Conservation (phyloP, 2,888 invertebrate species). For the Acronicta psi region DNA sequence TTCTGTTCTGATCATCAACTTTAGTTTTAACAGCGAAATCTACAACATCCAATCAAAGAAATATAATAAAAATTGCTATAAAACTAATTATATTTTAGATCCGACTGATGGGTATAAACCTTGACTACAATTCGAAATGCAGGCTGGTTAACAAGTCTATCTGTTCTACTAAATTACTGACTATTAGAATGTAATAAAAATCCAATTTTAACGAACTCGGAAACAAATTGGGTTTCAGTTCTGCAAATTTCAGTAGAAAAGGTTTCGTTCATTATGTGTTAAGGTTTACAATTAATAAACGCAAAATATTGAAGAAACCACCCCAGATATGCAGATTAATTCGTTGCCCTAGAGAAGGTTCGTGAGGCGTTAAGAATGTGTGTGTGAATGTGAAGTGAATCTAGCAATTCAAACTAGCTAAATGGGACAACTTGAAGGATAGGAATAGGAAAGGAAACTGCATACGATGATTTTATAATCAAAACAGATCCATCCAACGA, state of each 20-base stretch:
- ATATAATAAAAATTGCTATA: slow-evolving; percentile 60
- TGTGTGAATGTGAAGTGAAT: too few species aligned
- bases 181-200: slow-evolving; percentile 1
- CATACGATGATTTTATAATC: not conserved
- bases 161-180: slow-evolving; percentile 18
- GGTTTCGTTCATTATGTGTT: too few species aligned
- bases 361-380: too few species aligned
- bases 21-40: slow-evolving; percentile 56
- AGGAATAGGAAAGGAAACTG: too few species aligned
- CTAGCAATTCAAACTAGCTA: too few species aligned
- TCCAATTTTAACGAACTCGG: not conserved
- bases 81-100: slow-evolving; percentile 56
- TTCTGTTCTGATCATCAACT: slow-evolving; percentile 46
- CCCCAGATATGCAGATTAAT: too few species aligned
- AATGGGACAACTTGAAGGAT: too few species aligned
- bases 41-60: slow-evolving; percentile 59
- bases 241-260: too few species aligned
- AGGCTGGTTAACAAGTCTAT: slow-evolving; percentile 26
- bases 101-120: slow-evolving; percentile 46
- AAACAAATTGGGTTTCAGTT: too few species aligned
- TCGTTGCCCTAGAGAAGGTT: too few species aligned
- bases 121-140: slow-evolving; percentile 53
- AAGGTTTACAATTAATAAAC: too few species aligned
- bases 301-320: too few species aligned
- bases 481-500: not conserved